Conservation (phyloP, 2,113 vertebrate species). For the Stictonetta naevosa region DNA sequence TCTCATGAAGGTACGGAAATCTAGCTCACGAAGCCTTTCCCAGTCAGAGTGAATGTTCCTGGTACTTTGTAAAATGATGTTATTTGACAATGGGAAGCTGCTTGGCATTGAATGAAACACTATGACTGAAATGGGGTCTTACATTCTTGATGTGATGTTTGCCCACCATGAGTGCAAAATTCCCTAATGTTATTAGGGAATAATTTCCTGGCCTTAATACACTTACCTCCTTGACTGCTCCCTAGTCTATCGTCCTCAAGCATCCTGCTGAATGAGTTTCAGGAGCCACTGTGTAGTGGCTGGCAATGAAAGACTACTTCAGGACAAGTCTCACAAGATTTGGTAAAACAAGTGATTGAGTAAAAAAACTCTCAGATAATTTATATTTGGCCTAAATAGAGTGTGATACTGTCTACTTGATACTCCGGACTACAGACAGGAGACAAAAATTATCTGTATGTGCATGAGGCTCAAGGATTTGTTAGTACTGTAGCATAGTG, state of each 20-base stretch:
- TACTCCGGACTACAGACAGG: background rate
- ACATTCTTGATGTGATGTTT: background rate
- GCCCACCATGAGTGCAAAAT: background rate
- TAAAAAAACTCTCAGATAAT: background rate
- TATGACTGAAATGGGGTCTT: background rate
- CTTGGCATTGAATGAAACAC: background rate
- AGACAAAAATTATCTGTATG: background rate
- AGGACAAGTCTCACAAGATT: background rate
- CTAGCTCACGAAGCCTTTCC: background rate
- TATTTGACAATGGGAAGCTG: background rate
- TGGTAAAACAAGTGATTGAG: background rate
- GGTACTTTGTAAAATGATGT: background rate
- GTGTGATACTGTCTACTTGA: background rate
- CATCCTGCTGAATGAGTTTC: background rate
- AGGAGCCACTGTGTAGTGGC: background rate
- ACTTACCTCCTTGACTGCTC: background rate
- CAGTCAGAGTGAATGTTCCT: background rate
- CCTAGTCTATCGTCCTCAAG: background rate
- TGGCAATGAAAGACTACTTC: background rate
- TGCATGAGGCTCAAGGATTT: background rate
- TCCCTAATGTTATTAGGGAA: background rate
- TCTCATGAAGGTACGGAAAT: constrained; percentile 90
- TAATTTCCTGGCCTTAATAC: background rate
- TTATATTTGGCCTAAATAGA: background rate
- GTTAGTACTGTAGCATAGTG: background rate